Percentiles rank a stretch among this genome's conserved stretches.
Conservation (phyloP, 2,797 vertebrate genomes). For the Prunella strophiata region DNA sequence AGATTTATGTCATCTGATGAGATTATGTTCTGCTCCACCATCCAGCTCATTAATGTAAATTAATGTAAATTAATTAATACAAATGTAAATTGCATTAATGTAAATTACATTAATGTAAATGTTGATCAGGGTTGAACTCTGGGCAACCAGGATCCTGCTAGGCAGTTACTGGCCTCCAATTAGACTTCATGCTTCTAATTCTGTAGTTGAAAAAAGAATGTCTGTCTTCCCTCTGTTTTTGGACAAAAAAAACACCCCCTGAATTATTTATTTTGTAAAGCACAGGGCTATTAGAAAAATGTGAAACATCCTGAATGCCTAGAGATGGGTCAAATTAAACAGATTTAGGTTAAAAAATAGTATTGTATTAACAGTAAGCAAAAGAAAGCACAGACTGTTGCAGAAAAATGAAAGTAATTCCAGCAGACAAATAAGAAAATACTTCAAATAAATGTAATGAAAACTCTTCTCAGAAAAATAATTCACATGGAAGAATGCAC, state of each 20-base stretch:
- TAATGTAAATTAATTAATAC: background rate
- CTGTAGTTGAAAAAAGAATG: background rate
- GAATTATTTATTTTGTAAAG: background rate
- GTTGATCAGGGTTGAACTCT: background rate
- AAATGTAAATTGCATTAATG: background rate
- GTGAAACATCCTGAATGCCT: background rate
- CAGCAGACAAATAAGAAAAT: background rate
- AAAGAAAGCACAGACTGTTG: background rate
- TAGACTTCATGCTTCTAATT: background rate
- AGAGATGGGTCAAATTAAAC: background rate
- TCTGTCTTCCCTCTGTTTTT: background rate
- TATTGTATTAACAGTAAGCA: background rate
- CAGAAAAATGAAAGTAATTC: background rate
- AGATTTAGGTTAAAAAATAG: background rate
- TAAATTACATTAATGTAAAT: background rate
- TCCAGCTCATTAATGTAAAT: background rate
- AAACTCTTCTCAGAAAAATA: constrained; percentile 1
- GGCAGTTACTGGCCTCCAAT: background rate
- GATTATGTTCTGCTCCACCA: background rate
- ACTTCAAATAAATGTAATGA: constrained; percentile 11
- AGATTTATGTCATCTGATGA: background rate
- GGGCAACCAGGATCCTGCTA: too few species aligned
- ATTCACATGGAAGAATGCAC: background rate
- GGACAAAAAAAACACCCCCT: background rate
- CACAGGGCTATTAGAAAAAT: background rate